A percentile compares a stretch with the other conserved stretches of the same genome.
Evolutionary conservation across 2,797 vertebrate genomes (phyloP).

Genomic region (Mus spretus): DNA sequence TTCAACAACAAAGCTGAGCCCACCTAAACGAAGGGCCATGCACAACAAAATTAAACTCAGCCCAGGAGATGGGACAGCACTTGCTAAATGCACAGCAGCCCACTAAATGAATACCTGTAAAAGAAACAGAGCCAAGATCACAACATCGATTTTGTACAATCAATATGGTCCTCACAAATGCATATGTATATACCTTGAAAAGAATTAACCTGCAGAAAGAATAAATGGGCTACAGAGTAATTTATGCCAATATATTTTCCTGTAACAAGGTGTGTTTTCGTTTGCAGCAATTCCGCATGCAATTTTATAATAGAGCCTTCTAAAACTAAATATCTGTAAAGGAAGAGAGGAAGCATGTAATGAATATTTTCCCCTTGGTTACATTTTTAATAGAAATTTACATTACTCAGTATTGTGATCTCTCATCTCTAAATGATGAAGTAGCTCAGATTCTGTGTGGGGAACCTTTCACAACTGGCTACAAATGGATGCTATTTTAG

Average conservation of each 20-base stretch:
- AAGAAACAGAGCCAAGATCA: slow-evolving; percentile 82
- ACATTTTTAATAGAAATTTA: slow-evolving; percentile 78
- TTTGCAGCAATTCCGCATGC: slow-evolving; percentile 82
- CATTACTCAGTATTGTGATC: slow-evolving; percentile 72
- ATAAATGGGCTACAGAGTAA: slow-evolving; percentile 82
- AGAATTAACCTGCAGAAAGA: slow-evolving; percentile 85
- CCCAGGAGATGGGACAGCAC: slow-evolving; percentile 73
- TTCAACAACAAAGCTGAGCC: slow-evolving; percentile 78
- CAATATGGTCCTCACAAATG: slow-evolving; percentile 79
- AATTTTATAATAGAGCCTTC: slow-evolving; percentile 77
- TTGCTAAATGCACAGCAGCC: slow-evolving; percentile 76
- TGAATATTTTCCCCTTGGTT: slow-evolving; percentile 71
- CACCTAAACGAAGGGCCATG: slow-evolving; percentile 65
- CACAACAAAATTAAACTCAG: slow-evolving; percentile 83
- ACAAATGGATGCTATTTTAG: slow-evolving; percentile 39
- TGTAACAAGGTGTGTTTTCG: slow-evolving; percentile 80
- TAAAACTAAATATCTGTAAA: slow-evolving; percentile 84
- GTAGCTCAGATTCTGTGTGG: slow-evolving; percentile 60
- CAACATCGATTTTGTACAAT: slow-evolving; percentile 81
- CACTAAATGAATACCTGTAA: slow-evolving; percentile 82
- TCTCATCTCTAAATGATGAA: slow-evolving; percentile 71
- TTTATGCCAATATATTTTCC: slow-evolving; percentile 81
- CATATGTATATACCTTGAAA: slow-evolving; percentile 81
- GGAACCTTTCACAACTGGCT: background rate
- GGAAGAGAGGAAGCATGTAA: slow-evolving; percentile 80